Evolutionary conservation across 2,113 vertebrate genomes (phyloP).

Genomic region (Oncorhynchus keta): DNA sequence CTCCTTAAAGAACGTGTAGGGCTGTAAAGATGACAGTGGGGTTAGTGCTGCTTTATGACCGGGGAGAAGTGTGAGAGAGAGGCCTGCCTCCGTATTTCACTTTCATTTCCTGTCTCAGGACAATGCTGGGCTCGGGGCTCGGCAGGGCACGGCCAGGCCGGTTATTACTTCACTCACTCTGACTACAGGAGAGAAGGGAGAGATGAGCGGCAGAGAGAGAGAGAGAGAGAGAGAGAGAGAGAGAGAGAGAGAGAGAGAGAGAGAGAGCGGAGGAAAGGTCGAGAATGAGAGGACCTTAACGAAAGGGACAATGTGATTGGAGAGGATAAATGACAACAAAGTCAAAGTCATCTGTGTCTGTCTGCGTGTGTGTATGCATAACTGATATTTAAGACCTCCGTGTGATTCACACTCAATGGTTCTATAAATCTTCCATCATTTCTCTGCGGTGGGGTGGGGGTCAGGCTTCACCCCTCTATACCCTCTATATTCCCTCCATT

Average conservation of each 20-base stretch:
- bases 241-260: not conserved
- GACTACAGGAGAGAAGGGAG: not conserved
- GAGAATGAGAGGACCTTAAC: not conserved
- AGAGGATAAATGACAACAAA: not conserved
- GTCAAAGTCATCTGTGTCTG: not conserved
- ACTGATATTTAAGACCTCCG: constrained; percentile 29
- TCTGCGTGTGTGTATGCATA: not conserved
- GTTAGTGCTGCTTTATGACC: constrained; percentile 41
- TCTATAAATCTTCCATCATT: constrained; percentile 45
- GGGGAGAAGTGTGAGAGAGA: constrained; percentile 22
- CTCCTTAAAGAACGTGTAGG: constrained; percentile 37
- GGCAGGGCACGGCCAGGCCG: constrained; percentile 18
- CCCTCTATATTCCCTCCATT: not conserved
- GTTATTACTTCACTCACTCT: constrained; percentile 41
- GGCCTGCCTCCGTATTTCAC: constrained; percentile 38
- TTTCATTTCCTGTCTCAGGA: constrained; percentile 50
- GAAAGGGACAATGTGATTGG: not conserved
- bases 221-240: not conserved
- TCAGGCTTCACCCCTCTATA: constrained; percentile 16
- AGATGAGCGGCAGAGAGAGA: not conserved
- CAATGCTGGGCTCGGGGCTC: constrained; percentile 15
- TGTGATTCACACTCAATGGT: constrained; percentile 45
- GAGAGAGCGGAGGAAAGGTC: constrained; percentile 6
- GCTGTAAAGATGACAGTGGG: constrained; percentile 52
- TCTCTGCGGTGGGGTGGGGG: constrained; percentile 2